Conservation (phyloP, 2,888 invertebrate genomes). For the Ectemnius lituratus region DNA sequence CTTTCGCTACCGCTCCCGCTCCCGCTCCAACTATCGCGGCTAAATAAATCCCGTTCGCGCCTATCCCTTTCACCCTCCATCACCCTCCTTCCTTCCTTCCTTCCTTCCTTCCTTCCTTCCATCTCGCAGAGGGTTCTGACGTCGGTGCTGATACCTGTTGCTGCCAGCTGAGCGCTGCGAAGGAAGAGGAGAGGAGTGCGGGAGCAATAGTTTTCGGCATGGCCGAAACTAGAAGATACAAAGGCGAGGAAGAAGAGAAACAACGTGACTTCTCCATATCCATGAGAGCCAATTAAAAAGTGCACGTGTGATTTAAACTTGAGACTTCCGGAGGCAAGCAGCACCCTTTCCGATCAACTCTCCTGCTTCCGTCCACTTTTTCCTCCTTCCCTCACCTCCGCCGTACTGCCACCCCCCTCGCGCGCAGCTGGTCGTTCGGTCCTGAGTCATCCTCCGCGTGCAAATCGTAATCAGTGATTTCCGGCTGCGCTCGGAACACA, state of each 20-base stretch:
- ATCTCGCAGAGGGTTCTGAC: constrained; percentile 56
- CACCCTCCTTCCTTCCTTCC: constrained; percentile 8
- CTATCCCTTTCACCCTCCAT: too few species aligned
- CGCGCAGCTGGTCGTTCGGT: too few species aligned
- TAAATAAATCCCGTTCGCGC: too few species aligned
- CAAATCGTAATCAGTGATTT: constrained; percentile 14
- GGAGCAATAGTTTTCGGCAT: constrained; percentile 13
- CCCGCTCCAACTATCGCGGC: not conserved
- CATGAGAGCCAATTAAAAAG: too few species aligned
- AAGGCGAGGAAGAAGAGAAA: too few species aligned
- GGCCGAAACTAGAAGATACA: not conserved
- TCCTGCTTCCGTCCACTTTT: not conserved
- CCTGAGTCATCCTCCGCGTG: constrained; percentile 2
- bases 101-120: constrained; percentile 16
- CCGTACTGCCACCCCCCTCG: too few species aligned
- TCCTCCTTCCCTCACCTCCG: not conserved
- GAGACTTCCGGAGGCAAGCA: not conserved
- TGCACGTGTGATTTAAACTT: too few species aligned
- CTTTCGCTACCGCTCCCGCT: not conserved
- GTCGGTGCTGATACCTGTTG: constrained; percentile 68
- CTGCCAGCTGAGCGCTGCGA: constrained; percentile 44
- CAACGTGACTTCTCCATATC: not conserved
- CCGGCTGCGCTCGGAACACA: not conserved
- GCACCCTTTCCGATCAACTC: constrained; percentile 1
- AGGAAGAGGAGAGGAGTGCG: constrained; percentile 37